These are phyloP conservation scores for Diabrotica balteata DNA, from an alignment of 2,888 invertebrate species.

Conservation along the genomic window DNA sequence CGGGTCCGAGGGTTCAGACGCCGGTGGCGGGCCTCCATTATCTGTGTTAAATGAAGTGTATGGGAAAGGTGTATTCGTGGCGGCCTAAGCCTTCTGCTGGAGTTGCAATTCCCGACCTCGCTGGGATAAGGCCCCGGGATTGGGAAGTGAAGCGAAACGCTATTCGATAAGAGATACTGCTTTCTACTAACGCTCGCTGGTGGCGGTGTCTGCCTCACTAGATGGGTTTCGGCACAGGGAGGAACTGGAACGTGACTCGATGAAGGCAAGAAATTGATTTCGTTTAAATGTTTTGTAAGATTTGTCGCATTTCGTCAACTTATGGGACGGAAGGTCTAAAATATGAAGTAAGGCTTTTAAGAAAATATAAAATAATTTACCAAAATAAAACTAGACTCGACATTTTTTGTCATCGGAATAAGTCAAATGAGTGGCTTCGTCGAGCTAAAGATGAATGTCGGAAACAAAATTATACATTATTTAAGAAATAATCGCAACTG, in stretches of 20 bases:
- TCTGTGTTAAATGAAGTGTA: conserved; percentile 62
- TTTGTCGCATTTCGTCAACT: neutral
- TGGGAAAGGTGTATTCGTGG: conserved; percentile 57
- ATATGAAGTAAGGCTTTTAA: too few relatives aligned
- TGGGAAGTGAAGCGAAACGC: conserved; percentile 60
- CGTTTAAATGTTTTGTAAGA: neutral
- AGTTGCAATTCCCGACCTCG: conserved; percentile 57
- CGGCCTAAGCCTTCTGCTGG: conserved; percentile 59
- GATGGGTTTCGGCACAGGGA: conserved; percentile 41
- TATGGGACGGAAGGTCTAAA: too few relatives aligned
- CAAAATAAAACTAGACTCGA: too few relatives aligned
- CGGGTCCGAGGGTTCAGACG: conserved; percentile 60
- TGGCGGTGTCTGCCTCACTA: conserved; percentile 6
- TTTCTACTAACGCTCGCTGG: conserved; percentile 48
- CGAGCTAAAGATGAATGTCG: too few relatives aligned
- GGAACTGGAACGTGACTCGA: conserved; percentile 37
- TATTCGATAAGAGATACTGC: conserved; percentile 59
- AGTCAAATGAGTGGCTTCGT: too few relatives aligned
- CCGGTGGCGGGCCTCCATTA: conserved; percentile 54
- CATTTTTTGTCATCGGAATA: neutral
- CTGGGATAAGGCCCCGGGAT: conserved; percentile 57
- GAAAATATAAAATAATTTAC: too few relatives aligned
- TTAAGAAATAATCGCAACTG: too few relatives aligned
- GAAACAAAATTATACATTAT: too few relatives aligned
- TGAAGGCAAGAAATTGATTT: conserved; percentile 30